Conservation (phyloP, 2,888 invertebrate species). For the Chorisops tibialis region DNA sequence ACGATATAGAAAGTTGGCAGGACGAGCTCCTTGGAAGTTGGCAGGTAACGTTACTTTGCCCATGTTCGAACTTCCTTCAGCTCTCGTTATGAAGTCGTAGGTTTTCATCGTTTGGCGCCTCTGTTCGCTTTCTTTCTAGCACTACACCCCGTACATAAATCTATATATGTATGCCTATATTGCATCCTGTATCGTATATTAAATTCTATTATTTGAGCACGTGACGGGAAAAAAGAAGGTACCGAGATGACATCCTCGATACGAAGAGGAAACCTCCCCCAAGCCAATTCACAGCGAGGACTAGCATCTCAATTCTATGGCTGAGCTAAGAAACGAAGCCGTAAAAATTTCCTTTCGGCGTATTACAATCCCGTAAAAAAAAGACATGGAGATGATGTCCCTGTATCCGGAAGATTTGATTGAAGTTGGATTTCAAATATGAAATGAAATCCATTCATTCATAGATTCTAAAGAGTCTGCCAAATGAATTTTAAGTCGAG, state of each 20-base stretch:
- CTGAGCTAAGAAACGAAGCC: conserved; percentile 26
- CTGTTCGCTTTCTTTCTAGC: too few species aligned
- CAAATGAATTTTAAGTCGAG: background rate
- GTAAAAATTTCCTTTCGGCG: conserved; percentile 29
- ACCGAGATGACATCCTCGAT: background rate
- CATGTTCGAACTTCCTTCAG: too few species aligned
- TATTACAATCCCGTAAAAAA: conserved; percentile 20
- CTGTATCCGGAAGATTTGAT: conserved; percentile 22
- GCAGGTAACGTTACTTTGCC: too few species aligned
- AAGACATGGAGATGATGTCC: conserved; percentile 19
- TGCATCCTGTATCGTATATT: conserved; percentile 21
- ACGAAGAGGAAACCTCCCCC: background rate
- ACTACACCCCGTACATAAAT: too few species aligned
- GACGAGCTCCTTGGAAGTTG: too few species aligned
- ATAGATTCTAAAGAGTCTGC: background rate
- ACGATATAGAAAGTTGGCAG: too few species aligned
- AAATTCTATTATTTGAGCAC: conserved; percentile 33
- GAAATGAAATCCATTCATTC: background rate
- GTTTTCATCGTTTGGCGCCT: too few species aligned
- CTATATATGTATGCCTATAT: too few species aligned
- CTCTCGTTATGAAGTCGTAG: too few species aligned
- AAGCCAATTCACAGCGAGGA: background rate
- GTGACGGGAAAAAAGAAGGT: conserved; percentile 24
- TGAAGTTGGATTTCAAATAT: conserved; percentile 9
- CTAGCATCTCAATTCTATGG: background rate